Conservation (phyloP, 1,140 invertebrate species). For the Luehdorfia chinensis region DNA sequence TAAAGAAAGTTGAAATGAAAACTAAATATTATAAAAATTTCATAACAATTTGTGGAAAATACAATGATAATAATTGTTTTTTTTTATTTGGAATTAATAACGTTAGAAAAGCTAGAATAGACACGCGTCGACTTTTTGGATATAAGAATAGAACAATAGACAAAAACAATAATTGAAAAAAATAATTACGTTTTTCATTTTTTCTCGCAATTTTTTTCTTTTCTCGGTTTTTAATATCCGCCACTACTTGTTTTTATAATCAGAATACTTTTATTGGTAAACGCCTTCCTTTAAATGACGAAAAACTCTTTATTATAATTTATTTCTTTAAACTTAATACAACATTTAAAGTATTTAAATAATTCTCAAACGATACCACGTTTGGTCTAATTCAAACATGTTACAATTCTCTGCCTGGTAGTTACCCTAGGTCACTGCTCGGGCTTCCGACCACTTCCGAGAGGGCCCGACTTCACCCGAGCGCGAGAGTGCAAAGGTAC, state of each 20-base stretch:
- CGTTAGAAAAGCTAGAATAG: too few species aligned
- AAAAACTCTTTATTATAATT: too few species aligned
- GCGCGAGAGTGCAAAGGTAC: slow-evolving; percentile 3
- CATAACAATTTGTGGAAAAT: background rate
- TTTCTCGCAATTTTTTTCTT: too few species aligned
- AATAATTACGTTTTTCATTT: too few species aligned
- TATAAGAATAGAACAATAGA: background rate
- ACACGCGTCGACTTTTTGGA: background rate
- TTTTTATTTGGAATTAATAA: background rate
- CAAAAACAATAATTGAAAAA: background rate
- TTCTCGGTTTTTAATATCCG: too few species aligned
- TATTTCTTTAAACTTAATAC: too few species aligned
- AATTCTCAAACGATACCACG: background rate
- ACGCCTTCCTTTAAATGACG: too few species aligned
- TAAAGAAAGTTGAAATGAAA: background rate
- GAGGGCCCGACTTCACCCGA: slow-evolving; percentile 19
- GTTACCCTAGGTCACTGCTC: slow-evolving; percentile 43
- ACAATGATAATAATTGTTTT: background rate
- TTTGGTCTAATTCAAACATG: slow-evolving; percentile 16
- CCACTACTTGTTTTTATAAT: too few species aligned
- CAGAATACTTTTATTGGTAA: too few species aligned
- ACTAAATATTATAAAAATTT: background rate
- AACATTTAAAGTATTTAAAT: too few species aligned
- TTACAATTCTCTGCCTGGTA: slow-evolving; percentile 21
- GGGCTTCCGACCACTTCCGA: slow-evolving; percentile 22